These are phyloP conservation scores for Galaxea fascicularis DNA, from an alignment of 92 coral and sea anemone species.

Conservation along the genomic window DNA sequence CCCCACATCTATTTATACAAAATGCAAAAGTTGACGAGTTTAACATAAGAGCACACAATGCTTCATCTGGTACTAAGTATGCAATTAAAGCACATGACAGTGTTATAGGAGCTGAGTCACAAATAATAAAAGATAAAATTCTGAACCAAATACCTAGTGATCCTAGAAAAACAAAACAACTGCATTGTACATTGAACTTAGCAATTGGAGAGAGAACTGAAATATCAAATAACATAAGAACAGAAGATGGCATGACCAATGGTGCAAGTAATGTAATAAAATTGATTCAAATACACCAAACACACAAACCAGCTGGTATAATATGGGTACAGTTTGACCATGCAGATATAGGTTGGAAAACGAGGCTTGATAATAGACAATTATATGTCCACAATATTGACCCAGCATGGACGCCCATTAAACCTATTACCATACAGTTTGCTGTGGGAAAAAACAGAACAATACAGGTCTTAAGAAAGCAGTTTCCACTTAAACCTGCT, in stretches of 20 bases:
- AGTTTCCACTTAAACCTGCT: constrained; percentile 80
- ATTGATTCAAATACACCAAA: constrained; percentile 56
- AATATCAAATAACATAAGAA: constrained; percentile 46
- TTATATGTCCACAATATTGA: constrained; percentile 68
- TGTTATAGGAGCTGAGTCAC: constrained; percentile 48
- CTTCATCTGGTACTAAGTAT: constrained; percentile 40
- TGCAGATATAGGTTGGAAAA: constrained; percentile 67
- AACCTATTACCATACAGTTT: constrained; percentile 77
- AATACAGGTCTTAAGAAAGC: constrained; percentile 73
- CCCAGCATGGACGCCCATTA: constrained; percentile 75
- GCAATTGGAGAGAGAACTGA: constrained; percentile 67
- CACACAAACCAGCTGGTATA: constrained; percentile 71
- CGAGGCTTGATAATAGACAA: constrained; percentile 67
- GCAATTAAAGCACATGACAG: constrained; percentile 50
- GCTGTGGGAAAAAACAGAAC: constrained; percentile 76
- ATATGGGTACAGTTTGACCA: constrained; percentile 81
- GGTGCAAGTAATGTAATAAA: constrained; percentile 68
- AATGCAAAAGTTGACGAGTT: constrained; percentile 34
- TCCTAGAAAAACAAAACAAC: constrained; percentile 73
- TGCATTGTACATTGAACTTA: constrained; percentile 36
- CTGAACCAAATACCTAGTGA: constrained; percentile 55
- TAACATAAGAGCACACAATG: constrained; percentile 32
- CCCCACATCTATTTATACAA: constrained; percentile 38
- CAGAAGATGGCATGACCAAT: constrained; percentile 71
- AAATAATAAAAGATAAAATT: constrained; percentile 45